Evolutionary conservation across 2,888 invertebrate genomes (phyloP).

Genomic region (Drosophila subquinaria): DNA sequence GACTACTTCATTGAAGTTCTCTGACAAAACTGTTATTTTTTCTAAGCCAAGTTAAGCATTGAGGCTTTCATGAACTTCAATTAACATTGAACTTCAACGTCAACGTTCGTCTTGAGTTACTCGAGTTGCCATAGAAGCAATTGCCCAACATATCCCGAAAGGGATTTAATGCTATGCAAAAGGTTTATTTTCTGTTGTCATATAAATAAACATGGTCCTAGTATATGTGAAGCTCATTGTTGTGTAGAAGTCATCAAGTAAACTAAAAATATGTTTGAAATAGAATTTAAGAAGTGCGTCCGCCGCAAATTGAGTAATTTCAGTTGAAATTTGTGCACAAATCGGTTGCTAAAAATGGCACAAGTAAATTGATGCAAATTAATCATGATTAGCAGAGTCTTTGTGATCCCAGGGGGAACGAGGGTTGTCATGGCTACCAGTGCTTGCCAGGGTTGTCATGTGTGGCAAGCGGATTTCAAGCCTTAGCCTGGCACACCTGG

Average conservation of each 20-base stretch:
- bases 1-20: background rate
- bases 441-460: slow-evolving; percentile 21
- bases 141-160: background rate
- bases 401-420: slow-evolving; percentile 18
- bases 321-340: slow-evolving; percentile 33
- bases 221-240: background rate
- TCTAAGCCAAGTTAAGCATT: slow-evolving; percentile 8
- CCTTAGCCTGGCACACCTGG: slow-evolving; percentile 50
- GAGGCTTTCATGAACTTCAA: slow-evolving; percentile 1
- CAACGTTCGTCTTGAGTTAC: slow-evolving; percentile 5
- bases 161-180: background rate
- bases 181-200: slow-evolving; percentile 5
- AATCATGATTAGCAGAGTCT: slow-evolving; percentile 71
- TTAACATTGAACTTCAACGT: slow-evolving; percentile 1
- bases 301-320: slow-evolving; percentile 25
- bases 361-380: slow-evolving; percentile 74
- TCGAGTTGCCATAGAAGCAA: slow-evolving; percentile 12
- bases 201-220: slow-evolving; percentile 3
- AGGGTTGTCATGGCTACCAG: slow-evolving; percentile 34
- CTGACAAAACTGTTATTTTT: background rate
- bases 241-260: background rate
- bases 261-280: slow-evolving; percentile 2
- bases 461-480: slow-evolving; percentile 15
- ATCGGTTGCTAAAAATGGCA: slow-evolving; percentile 65
- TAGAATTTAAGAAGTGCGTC: slow-evolving; percentile 12